Percentiles rank a stretch among this genome's conserved stretches.
Conservation (phyloP, 2,888 invertebrate species). For the Petrolisthes manimaculis region DNA sequence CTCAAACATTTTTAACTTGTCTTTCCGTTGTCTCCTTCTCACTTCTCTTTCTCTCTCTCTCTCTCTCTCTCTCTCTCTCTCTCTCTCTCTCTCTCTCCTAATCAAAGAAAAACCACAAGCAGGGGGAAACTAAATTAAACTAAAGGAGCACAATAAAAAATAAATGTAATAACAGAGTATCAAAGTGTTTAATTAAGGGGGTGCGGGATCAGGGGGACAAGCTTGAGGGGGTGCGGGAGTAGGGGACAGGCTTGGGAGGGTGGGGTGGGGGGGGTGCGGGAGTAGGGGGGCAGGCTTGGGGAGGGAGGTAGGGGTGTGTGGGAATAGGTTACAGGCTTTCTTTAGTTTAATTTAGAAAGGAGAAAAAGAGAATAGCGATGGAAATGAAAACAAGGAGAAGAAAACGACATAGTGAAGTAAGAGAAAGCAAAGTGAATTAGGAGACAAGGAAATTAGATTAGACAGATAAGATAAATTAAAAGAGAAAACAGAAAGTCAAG, state of each 20-base stretch:
- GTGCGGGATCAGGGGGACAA: too few species aligned
- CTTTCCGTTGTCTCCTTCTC: too few species aligned
- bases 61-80: not conserved
- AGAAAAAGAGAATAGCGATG: not conserved
- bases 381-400: not conserved
- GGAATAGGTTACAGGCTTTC: too few species aligned
- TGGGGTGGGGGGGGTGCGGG: too few species aligned
- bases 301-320: too few species aligned
- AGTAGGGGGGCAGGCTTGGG: too few species aligned
- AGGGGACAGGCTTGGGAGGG: too few species aligned
- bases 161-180: not conserved
- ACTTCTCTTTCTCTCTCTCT: not conserved
- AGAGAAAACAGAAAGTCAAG: not conserved
- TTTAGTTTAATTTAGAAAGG: not conserved
- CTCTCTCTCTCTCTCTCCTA: not conserved
- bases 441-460: not conserved
- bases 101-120: not conserved
- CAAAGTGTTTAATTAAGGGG: too few species aligned
- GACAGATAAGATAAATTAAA: not conserved
- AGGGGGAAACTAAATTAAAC: not conserved
- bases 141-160: not conserved
- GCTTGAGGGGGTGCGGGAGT: not conserved
- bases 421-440: not conserved
- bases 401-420: not conserved
- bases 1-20: too few species aligned